Percentiles rank a stretch among this genome's conserved stretches.
phyloP scores from a whole-genome alignment of 1,140 invertebrate species.

The Sminthurides bifidus region DNA sequence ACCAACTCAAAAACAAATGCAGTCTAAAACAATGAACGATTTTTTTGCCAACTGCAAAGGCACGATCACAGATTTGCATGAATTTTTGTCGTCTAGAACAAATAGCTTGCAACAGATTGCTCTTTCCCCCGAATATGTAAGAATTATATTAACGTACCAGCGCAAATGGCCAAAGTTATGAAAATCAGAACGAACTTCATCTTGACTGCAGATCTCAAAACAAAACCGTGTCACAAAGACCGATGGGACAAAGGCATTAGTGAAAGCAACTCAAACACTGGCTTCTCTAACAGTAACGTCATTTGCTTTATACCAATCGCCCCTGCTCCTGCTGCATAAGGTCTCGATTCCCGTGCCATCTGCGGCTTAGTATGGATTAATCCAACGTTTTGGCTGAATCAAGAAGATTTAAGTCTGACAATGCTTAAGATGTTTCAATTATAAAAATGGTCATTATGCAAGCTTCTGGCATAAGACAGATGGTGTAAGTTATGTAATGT shows the following conservation, averaged over 20 bases:
- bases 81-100: neutral
- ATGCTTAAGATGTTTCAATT: too few relatives aligned
- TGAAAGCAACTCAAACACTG: too few relatives aligned
- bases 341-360: neutral
- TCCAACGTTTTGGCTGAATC: too few relatives aligned
- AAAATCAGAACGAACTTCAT: slow-evolving; percentile 1
- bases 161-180: neutral
- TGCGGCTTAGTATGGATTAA: too few relatives aligned
- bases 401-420: too few relatives aligned
- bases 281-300: too few relatives aligned
- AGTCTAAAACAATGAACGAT: too few relatives aligned
- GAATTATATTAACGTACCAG: too few relatives aligned
- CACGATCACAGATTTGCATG: neutral
- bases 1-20: neutral
- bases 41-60: neutral
- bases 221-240: neutral
- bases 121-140: neutral
- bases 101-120: neutral
- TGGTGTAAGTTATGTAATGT: too few relatives aligned
- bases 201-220: neutral
- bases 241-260: neutral
- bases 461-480: too few relatives aligned
- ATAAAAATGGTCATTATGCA: too few relatives aligned
- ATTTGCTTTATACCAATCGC: neutral
- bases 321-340: too few relatives aligned